phyloP scores from a whole-genome alignment of 2,113 vertebrate genomes.

The Xiphophorus hellerii region DNA sequence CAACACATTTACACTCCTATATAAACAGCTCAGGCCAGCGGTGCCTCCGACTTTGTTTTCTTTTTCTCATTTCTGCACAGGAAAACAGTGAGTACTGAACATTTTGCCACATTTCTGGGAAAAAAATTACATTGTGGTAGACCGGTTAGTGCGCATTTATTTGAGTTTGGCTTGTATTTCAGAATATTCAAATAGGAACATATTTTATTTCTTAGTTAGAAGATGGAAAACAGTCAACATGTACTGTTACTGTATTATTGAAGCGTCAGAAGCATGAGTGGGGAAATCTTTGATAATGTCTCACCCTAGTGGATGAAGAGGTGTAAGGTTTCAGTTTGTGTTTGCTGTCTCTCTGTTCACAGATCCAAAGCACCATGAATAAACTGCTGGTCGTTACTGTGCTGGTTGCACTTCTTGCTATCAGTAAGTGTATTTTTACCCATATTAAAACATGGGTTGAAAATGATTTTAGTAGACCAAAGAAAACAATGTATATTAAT shows the following conservation, averaged over 20 bases:
- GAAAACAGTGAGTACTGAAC: constrained; percentile 75
- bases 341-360: constrained; percentile 15
- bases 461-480: background rate
- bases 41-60: constrained; percentile 35
- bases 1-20: constrained; percentile 73
- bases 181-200: no score
- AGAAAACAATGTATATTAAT: background rate
- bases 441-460: background rate
- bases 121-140: background rate
- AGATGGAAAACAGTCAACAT: background rate
- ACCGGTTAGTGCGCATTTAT: no score
- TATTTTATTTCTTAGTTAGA: background rate
- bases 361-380: constrained; percentile 72
- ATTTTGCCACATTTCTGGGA: constrained; percentile 13
- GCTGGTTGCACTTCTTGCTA: constrained; percentile 69
- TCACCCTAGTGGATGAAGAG: constrained; percentile 62
- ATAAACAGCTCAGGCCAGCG: constrained; percentile 62
- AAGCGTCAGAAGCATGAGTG: background rate
- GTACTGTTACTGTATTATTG: background rate
- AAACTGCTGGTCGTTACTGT: constrained; percentile 74
- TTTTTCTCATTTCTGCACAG: constrained; percentile 51
- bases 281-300: constrained; percentile 42
- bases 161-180: no score
- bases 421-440: constrained; percentile 65
- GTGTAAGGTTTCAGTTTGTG: background rate